A percentile compares a stretch with the other conserved stretches of the same genome.
phyloP scores from a whole-genome alignment of 2,888 invertebrate species.

The Lordiphosa andalusiaca region DNA sequence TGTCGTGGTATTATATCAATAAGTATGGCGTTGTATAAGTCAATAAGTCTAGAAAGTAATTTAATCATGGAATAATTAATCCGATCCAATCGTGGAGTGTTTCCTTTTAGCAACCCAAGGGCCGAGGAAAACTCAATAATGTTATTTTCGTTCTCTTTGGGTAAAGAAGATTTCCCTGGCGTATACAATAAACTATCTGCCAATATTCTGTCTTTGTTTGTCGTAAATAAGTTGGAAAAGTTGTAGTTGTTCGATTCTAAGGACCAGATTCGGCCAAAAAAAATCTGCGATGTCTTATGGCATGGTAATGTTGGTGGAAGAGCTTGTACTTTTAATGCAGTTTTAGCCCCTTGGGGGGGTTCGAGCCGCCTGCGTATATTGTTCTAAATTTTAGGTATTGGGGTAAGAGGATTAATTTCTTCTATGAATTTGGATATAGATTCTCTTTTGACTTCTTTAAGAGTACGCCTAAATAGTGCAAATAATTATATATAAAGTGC shows the following conservation, averaged over 20 bases:
- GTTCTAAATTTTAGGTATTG: not conserved
- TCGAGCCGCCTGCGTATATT: not conserved
- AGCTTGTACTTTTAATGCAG: too few relatives aligned
- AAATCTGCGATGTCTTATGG: too few relatives aligned
- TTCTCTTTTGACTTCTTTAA: not conserved
- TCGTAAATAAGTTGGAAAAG: not conserved
- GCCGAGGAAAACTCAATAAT: not conserved
- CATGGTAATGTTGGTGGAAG: too few relatives aligned
- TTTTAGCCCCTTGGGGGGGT: too few relatives aligned
- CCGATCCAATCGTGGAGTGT: conserved; percentile 2
- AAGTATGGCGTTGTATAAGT: too few relatives aligned
- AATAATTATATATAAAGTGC: not conserved
- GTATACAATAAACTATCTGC: not conserved
- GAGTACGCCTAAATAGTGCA: not conserved
- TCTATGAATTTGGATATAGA: too few relatives aligned
- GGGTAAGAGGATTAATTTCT: not conserved
- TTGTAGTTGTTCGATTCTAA: not conserved
- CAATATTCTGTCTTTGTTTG: conserved; percentile 1
- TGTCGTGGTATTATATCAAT: not conserved
- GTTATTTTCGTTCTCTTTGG: not conserved
- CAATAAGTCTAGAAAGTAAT: too few relatives aligned
- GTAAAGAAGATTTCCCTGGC: not conserved
- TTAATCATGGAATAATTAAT: too few relatives aligned
- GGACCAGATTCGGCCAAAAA: not conserved
- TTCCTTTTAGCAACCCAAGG: not conserved